These are phyloP conservation scores for Reticulitermes lucifugus DNA, from an alignment of 2,888 invertebrate genomes.

Conservation along the genomic window DNA sequence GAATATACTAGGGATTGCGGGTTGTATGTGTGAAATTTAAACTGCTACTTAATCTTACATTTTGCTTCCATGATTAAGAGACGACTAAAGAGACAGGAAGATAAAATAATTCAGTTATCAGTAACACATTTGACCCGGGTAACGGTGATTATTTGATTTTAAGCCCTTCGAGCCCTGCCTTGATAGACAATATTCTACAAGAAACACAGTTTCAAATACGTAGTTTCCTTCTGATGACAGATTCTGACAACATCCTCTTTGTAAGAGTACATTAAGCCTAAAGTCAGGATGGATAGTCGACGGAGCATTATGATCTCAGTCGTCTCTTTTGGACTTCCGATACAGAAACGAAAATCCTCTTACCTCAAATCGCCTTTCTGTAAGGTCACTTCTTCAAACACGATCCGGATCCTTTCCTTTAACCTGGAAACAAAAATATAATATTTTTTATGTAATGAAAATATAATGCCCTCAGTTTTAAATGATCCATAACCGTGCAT, in stretches of 20 bases:
- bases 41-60: too few species aligned
- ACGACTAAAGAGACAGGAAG: too few species aligned
- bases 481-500: too few species aligned
- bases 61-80: too few species aligned
- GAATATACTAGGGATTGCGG: too few species aligned
- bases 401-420: constrained; percentile 81
- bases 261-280: not conserved
- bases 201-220: not conserved
- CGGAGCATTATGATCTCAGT: not conserved
- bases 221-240: not conserved
- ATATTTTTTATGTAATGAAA: not conserved
- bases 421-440: constrained; percentile 65
- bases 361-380: constrained; percentile 85
- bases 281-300: not conserved
- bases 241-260: not conserved
- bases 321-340: not conserved
- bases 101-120: too few species aligned
- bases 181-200: too few species aligned
- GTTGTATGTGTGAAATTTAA: too few species aligned
- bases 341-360: constrained; percentile 52
- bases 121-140: too few species aligned
- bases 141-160: too few species aligned
- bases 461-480: too few species aligned
- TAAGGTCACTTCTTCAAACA: constrained; percentile 83
- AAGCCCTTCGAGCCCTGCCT: too few species aligned